Conservation (phyloP, 2,888 invertebrate species). For the Carcina quercana region DNA sequence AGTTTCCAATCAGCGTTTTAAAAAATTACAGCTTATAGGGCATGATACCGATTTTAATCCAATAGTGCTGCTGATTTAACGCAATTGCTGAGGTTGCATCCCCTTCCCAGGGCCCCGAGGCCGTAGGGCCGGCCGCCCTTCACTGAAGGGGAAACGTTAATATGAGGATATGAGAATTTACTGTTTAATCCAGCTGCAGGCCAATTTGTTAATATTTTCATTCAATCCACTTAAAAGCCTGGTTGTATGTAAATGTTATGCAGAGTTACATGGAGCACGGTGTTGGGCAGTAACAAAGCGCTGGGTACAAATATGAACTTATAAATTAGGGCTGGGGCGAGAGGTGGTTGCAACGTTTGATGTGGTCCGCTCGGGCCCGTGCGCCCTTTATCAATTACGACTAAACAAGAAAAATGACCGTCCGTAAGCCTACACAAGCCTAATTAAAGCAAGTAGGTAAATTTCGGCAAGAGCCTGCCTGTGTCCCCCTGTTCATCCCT, state of each 20-base stretch:
- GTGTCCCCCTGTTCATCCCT: constrained; percentile 35
- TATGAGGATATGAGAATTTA: constrained; percentile 73
- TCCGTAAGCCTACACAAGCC: constrained; percentile 59
- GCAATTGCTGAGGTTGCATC: constrained; percentile 68
- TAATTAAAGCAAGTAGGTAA: constrained; percentile 70
- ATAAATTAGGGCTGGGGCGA: constrained; percentile 11
- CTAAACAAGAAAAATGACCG: constrained; percentile 71
- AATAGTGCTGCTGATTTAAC: constrained; percentile 67
- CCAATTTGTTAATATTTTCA: constrained; percentile 73
- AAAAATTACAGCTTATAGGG: constrained; percentile 21
- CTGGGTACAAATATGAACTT: constrained; percentile 8
- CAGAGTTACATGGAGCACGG: neutral
- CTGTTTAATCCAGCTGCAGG: constrained; percentile 70
- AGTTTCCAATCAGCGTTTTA: constrained; percentile 12
- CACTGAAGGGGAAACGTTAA: constrained; percentile 64
- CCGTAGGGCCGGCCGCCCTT: constrained; percentile 55
- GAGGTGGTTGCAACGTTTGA: constrained; percentile 34
- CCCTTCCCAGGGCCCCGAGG: constrained; percentile 42
- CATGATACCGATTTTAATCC: constrained; percentile 55
- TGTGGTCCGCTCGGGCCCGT: constrained; percentile 33
- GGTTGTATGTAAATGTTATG: constrained; percentile 38
- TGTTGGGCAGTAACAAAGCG: neutral
- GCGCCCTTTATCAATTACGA: constrained; percentile 67
- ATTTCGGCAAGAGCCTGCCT: constrained; percentile 44
- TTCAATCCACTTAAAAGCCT: constrained; percentile 69